Evolutionary conservation across 2,797 vertebrate genomes (phyloP).

Genomic region (Halcyon leucocephala): DNA sequence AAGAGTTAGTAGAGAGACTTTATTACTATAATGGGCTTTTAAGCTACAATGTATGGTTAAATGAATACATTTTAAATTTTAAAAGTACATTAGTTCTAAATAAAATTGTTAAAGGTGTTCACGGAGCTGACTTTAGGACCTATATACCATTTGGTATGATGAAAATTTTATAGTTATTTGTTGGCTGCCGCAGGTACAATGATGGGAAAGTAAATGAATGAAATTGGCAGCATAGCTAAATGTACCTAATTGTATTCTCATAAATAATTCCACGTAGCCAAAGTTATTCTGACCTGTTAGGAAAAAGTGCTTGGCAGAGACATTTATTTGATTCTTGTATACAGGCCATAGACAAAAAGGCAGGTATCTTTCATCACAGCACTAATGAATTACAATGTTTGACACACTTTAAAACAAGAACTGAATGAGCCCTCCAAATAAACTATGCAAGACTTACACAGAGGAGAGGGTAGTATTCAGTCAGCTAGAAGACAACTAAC

Average conservation of each 20-base stretch:
- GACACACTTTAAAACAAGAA: background rate
- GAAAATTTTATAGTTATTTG: background rate
- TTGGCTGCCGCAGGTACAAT: background rate
- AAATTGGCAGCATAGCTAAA: background rate
- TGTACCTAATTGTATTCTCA: background rate
- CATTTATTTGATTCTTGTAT: background rate
- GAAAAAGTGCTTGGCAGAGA: background rate
- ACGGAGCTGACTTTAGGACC: background rate
- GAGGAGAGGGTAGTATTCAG: background rate
- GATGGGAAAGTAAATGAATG: background rate
- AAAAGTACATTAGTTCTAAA: background rate
- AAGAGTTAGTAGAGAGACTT: background rate
- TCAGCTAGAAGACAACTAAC: background rate
- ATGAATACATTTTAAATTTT: background rate
- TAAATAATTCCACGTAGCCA: background rate
- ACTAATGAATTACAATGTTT: background rate
- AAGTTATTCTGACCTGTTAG: background rate
- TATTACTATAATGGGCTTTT: background rate
- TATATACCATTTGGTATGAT: background rate
- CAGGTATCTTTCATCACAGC: background rate
- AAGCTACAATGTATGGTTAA: background rate
- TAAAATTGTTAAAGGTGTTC: background rate
- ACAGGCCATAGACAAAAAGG: background rate
- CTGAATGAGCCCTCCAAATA: background rate
- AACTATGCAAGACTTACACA: background rate